Percentiles rank a stretch among this genome's conserved stretches.
These are phyloP conservation scores for Myxocyprinus asiaticus DNA, from an alignment of 2,113 vertebrate genomes.

Conservation along the genomic window DNA sequence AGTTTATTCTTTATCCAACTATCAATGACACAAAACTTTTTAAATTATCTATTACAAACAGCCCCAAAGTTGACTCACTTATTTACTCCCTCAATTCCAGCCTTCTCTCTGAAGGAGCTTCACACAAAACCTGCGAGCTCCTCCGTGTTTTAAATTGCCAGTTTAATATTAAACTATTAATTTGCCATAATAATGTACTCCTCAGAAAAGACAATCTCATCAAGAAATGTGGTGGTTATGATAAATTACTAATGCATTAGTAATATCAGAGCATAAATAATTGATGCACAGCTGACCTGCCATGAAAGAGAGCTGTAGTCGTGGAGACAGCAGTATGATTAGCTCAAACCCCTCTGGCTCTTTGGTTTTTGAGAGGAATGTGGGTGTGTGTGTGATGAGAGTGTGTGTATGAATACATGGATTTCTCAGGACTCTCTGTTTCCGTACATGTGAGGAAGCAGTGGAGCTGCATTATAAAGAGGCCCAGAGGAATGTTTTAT, in stretches of 20 bases:
- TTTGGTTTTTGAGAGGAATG: slow-evolving; percentile 17
- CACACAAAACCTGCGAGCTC: slow-evolving; percentile 39
- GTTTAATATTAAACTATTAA: slow-evolving; percentile 65
- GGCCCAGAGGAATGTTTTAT: not conserved
- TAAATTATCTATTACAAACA: slow-evolving; percentile 43
- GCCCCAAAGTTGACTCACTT: slow-evolving; percentile 3
- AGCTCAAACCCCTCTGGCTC: slow-evolving; percentile 42
- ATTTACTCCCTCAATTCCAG: slow-evolving; percentile 7
- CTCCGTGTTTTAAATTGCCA: slow-evolving; percentile 62
- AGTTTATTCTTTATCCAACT: slow-evolving; percentile 14
- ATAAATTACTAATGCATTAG: slow-evolving; percentile 63
- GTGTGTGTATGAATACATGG: slow-evolving; percentile 22
- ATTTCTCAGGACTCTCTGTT: slow-evolving; percentile 7
- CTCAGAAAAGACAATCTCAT: slow-evolving; percentile 59
- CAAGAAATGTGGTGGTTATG: slow-evolving; percentile 56
- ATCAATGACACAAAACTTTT: slow-evolving; percentile 28
- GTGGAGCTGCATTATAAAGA: not conserved
- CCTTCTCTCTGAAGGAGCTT: slow-evolving; percentile 36
- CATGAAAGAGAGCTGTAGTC: slow-evolving; percentile 50
- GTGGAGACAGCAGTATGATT: slow-evolving; percentile 52
- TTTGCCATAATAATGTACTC: slow-evolving; percentile 63
- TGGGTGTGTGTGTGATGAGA: slow-evolving; percentile 19
- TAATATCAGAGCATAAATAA: slow-evolving; percentile 61
- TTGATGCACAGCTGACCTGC: slow-evolving; percentile 59
- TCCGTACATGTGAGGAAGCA: not conserved